Evolutionary conservation across 2,888 invertebrate species (phyloP).

Genomic region (Amphipyra berbera): DNA sequence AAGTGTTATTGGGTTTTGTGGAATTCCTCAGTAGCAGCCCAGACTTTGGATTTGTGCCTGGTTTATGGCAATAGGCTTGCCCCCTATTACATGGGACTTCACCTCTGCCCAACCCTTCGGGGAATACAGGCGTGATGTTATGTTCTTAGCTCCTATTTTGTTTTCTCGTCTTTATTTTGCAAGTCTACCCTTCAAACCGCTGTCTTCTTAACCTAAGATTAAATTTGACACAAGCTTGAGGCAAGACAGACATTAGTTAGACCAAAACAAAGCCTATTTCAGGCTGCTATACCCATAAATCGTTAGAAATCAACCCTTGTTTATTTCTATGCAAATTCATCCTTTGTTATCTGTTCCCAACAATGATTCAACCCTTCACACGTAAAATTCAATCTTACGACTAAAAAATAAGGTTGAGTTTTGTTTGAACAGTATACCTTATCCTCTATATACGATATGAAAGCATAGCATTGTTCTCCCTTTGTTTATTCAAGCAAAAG

Average conservation of each 20-base stretch:
- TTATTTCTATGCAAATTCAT: slow-evolving; percentile 83
- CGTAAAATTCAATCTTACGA: slow-evolving; percentile 23
- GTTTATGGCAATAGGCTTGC: no score
- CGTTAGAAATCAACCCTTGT: slow-evolving; percentile 79
- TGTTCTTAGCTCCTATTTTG: no score
- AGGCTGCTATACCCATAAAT: slow-evolving; percentile 69
- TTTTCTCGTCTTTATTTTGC: no score
- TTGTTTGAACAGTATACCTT: slow-evolving; percentile 9
- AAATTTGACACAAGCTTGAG: slow-evolving; percentile 55
- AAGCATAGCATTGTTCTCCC: slow-evolving; percentile 34
- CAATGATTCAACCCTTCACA: slow-evolving; percentile 64
- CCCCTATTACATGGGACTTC: no score
- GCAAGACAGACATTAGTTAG: slow-evolving; percentile 73
- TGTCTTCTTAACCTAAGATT: slow-evolving; percentile 27
- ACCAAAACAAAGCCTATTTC: slow-evolving; percentile 74
- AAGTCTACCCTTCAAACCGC: neutral
- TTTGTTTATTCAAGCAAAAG: slow-evolving; percentile 51
- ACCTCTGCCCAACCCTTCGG: no score
- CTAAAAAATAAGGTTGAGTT: slow-evolving; percentile 19
- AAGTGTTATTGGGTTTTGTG: no score
- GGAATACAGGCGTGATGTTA: no score
- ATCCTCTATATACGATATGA: slow-evolving; percentile 42
- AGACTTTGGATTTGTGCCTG: no score
- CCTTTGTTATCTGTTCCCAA: slow-evolving; percentile 77
- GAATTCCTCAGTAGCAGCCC: no score